A percentile compares a stretch with the other conserved stretches of the same genome.
phyloP scores from a whole-genome alignment of 1,140 invertebrate genomes.

The Aphaenogaster ashmeadi region DNA sequence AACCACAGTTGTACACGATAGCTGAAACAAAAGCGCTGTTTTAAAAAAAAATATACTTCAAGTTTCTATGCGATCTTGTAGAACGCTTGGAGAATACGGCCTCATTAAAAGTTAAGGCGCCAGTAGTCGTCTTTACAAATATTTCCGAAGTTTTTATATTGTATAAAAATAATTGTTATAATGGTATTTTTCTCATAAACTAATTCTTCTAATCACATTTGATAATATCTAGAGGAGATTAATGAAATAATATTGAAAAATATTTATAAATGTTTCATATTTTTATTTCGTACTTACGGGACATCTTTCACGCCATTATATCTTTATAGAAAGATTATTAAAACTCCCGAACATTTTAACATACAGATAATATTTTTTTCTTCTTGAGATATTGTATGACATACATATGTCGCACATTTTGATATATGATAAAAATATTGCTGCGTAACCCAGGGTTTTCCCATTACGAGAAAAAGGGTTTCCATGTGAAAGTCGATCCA shows the following conservation, averaged over 20 bases:
- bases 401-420: background rate
- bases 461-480: background rate
- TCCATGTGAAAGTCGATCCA: background rate
- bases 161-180: background rate
- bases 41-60: background rate
- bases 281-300: background rate
- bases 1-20: background rate
- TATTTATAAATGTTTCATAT: background rate
- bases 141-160: background rate
- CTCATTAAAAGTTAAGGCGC: background rate
- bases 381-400: background rate
- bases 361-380: conserved; percentile 10
- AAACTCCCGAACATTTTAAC: background rate
- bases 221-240: background rate
- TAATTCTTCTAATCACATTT: background rate
- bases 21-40: conserved; percentile 18
- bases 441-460: background rate
- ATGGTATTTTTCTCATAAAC: background rate
- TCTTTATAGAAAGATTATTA: background rate
- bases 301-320: background rate
- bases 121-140: background rate
- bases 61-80: conserved; percentile 10
- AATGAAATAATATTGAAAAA: too few species aligned
- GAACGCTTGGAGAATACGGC: background rate
- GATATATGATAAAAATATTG: conserved; percentile 18